phyloP scores from a whole-genome alignment of 2,113 vertebrate genomes.

The Charina bottae region DNA sequence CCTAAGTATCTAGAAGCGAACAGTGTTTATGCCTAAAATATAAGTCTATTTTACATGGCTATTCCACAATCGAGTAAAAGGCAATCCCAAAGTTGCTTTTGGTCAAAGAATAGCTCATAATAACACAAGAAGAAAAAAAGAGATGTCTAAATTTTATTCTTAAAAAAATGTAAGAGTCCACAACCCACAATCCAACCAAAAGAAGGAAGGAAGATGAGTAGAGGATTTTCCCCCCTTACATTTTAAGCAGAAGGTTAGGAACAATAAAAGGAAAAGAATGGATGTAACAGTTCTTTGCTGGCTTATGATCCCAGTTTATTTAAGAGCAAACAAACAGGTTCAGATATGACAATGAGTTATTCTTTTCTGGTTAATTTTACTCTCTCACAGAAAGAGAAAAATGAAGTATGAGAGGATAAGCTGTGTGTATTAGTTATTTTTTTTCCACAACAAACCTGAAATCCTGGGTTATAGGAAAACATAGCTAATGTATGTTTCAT shows the following conservation, averaged over 20 bases:
- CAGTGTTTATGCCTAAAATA: neutral
- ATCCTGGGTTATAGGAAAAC: neutral
- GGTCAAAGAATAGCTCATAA: neutral
- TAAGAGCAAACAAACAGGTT: neutral
- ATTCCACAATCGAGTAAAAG: constrained; percentile 43
- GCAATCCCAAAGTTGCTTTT: constrained; percentile 11
- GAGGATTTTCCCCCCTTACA: neutral
- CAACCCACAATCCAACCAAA: fast-evolving
- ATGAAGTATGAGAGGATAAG: neutral
- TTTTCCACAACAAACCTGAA: neutral
- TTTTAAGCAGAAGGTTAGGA: neutral
- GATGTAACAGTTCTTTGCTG: neutral
- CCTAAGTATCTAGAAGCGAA: neutral
- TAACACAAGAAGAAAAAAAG: neutral
- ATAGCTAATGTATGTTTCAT: neutral
- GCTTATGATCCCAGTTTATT: neutral
- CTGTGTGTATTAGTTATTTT: neutral
- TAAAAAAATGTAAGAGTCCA: neutral
- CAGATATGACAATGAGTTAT: neutral
- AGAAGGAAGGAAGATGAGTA: neutral
- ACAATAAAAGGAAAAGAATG: neutral
- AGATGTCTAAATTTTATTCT: constrained; percentile 12
- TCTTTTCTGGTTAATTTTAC: neutral
- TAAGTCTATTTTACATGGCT: neutral
- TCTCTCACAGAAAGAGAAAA: neutral